These are phyloP conservation scores for Callimorpha dominula DNA, from an alignment of 2,888 invertebrate species.

Conservation along the genomic window DNA sequence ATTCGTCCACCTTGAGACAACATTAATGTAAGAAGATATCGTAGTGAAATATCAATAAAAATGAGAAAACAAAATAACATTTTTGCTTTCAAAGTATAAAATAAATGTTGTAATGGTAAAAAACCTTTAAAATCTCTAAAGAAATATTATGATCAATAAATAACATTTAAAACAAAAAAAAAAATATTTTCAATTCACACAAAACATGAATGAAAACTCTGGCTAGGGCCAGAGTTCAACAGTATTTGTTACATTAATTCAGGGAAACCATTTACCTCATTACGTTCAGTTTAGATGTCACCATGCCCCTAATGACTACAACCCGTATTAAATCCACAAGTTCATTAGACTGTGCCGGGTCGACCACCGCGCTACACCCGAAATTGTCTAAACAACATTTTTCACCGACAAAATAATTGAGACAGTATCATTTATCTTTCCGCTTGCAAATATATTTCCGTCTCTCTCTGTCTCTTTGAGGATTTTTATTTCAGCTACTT, in stretches of 20 bases:
- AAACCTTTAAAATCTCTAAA: too few relatives aligned
- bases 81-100: too few relatives aligned
- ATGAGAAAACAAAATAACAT: too few relatives aligned
- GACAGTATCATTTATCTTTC: conserved; percentile 49
- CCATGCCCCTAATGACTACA: conserved; percentile 13
- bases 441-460: conserved; percentile 29
- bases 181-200: neutral
- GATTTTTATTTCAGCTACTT: conserved; percentile 38
- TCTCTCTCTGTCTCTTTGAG: conserved; percentile 34
- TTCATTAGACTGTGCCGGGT: conserved; percentile 49
- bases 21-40: too few relatives aligned
- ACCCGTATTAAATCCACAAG: conserved; percentile 20
- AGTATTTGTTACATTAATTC: conserved; percentile 14
- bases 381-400: conserved; percentile 37
- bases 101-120: too few relatives aligned
- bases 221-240: neutral
- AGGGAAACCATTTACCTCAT: conserved; percentile 18
- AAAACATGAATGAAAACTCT: conserved; percentile 19
- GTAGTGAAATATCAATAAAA: too few relatives aligned
- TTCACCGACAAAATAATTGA: conserved; percentile 43
- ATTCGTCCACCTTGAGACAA: too few relatives aligned
- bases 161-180: neutral
- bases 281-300: conserved; percentile 14
- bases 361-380: conserved; percentile 36
- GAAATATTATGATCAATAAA: neutral